Percentiles rank a stretch among this genome's conserved stretches.
Conservation (phyloP, 2,888 invertebrate species). For the Pilophorus perplexus region DNA sequence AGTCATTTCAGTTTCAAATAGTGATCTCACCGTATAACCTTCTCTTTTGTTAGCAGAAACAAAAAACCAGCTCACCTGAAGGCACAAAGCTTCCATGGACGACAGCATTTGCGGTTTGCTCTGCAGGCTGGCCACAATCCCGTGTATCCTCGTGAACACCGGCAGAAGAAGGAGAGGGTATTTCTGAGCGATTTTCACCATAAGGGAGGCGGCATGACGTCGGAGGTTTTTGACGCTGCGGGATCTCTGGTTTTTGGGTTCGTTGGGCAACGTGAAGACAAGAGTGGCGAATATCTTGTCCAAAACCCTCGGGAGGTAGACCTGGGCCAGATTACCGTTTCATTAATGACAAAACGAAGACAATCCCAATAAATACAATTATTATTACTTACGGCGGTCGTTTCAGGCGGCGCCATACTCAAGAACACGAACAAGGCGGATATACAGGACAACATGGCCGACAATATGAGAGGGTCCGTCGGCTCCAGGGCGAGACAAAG, state of each 20-base stretch:
- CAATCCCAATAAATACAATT: too few species aligned
- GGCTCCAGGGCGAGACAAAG: conserved; percentile 74
- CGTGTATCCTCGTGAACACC: conserved; percentile 80
- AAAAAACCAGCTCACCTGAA: conserved; percentile 58
- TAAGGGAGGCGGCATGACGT: conserved; percentile 82
- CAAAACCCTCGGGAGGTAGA: conserved; percentile 71
- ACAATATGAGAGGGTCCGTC: conserved; percentile 75
- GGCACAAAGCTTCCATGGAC: conserved; percentile 76
- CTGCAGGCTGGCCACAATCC: conserved; percentile 69
- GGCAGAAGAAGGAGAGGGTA: conserved; percentile 82
- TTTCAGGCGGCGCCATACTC: conserved; percentile 70
- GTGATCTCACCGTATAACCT: too few species aligned
- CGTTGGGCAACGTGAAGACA: conserved; percentile 65
- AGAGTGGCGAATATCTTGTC: conserved; percentile 86
- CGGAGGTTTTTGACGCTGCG: conserved; percentile 79
- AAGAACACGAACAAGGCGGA: conserved; percentile 89
- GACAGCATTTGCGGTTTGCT: conserved; percentile 58
- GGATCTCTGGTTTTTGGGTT: conserved; percentile 65
- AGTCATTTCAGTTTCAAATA: too few species aligned
- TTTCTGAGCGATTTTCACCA: conserved; percentile 85
- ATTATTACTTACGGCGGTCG: conserved; percentile 47
- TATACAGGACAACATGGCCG: conserved; percentile 83
- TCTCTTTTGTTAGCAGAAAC: too few species aligned
- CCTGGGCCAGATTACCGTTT: conserved; percentile 51
- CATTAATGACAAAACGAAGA: background rate